Conservation (phyloP, 2,888 invertebrate species). For the Antheraea yamamai region DNA sequence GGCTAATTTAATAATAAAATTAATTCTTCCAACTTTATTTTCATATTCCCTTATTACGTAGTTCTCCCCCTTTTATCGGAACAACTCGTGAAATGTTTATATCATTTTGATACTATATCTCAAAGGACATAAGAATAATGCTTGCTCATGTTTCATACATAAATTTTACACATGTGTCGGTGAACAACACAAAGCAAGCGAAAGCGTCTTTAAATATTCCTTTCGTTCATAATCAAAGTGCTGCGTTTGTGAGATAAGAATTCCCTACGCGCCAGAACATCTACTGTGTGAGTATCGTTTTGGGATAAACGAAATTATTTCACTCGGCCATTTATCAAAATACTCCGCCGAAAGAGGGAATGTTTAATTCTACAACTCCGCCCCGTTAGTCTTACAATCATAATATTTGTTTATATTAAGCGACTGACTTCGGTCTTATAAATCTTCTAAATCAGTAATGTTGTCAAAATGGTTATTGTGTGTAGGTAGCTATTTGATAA, state of each 20-base stretch:
- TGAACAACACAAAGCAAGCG: conserved; percentile 65
- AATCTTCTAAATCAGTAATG: background rate
- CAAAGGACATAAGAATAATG: conserved; percentile 49
- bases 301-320: conserved; percentile 69
- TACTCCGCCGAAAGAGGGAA: conserved; percentile 52
- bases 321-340: conserved; percentile 75
- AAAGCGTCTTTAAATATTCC: conserved; percentile 77
- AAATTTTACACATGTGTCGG: conserved; percentile 72
- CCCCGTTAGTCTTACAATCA: conserved; percentile 27
- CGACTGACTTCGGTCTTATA: background rate
- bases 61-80: background rate
- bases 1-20: background rate
- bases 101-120: background rate
- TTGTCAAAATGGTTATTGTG: background rate
- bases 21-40: background rate
- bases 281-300: conserved; percentile 58
- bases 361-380: conserved; percentile 53
- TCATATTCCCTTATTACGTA: background rate
- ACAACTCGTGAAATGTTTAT: background rate
- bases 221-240: conserved; percentile 77
- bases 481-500: conserved; percentile 1
- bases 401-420: conserved; percentile 10
- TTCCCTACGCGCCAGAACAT: conserved; percentile 65
- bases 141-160: conserved; percentile 58
- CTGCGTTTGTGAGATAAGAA: conserved; percentile 78